phyloP scores from a whole-genome alignment of 2,113 vertebrate genomes.

The Pterocles orientalis region DNA sequence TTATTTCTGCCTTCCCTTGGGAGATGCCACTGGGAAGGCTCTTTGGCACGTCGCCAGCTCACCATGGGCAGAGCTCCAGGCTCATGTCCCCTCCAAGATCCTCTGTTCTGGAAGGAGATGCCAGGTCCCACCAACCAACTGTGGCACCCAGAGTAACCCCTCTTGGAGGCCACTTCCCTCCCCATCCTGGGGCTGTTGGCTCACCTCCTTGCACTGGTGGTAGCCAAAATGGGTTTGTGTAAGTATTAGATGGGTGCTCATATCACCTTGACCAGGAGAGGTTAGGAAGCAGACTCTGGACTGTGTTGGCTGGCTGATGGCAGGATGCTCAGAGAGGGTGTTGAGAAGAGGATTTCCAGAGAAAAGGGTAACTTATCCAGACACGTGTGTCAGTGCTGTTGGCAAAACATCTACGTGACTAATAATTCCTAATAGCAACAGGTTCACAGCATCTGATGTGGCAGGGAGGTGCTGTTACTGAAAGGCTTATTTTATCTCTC shows the following conservation, averaged over 20 bases:
- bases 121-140: background rate
- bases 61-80: accelerated
- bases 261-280: background rate
- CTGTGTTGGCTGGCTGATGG: background rate
- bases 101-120: background rate
- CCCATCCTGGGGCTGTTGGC: background rate
- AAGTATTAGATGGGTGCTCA: background rate
- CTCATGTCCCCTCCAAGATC: background rate
- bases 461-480: conserved; percentile 4
- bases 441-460: background rate
- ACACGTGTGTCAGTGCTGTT: background rate
- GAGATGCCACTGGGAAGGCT: background rate
- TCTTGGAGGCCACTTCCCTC: background rate
- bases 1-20: background rate
- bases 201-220: background rate
- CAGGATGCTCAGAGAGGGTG: background rate
- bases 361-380: background rate
- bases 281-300: background rate
- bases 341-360: background rate
- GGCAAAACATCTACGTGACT: background rate
- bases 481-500: background rate
- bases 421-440: background rate
- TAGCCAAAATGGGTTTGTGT: background rate
- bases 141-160: accelerated
- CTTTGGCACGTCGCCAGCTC: background rate